phyloP scores from a whole-genome alignment of 2,113 vertebrate genomes.

The Rhinolophus sinicus region DNA sequence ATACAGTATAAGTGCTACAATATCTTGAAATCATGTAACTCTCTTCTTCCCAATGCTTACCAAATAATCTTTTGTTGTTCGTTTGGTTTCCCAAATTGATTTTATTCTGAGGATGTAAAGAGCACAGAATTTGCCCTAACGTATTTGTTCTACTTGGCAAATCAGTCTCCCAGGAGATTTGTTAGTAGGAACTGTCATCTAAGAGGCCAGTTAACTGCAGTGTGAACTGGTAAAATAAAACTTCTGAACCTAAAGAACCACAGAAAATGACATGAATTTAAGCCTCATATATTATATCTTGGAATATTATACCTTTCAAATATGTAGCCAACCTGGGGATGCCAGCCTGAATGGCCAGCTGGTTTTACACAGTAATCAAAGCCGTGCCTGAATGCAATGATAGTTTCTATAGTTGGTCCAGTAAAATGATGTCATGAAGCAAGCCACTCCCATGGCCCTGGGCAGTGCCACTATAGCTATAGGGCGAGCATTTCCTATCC shows the following conservation, averaged over 20 bases:
- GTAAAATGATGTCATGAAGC: neutral
- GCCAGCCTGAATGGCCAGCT: neutral
- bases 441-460: neutral
- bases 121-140: neutral
- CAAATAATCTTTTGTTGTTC: neutral
- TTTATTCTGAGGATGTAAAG: neutral
- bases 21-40: neutral
- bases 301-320: neutral
- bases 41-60: neutral
- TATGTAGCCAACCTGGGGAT: neutral
- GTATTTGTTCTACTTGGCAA: neutral
- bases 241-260: neutral
- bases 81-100: neutral
- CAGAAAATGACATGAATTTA: neutral
- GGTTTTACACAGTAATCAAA: neutral
- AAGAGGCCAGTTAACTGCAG: neutral
- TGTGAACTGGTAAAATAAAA: slow-evolving; percentile 17
- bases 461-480: neutral
- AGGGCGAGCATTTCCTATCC: neutral
- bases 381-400: neutral
- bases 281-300: neutral
- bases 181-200: neutral
- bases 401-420: neutral
- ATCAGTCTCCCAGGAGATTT: neutral
- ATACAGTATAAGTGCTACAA: neutral